phyloP scores from a whole-genome alignment of 92 coral and sea anemone genomes.

The Siderastrea siderea region DNA sequence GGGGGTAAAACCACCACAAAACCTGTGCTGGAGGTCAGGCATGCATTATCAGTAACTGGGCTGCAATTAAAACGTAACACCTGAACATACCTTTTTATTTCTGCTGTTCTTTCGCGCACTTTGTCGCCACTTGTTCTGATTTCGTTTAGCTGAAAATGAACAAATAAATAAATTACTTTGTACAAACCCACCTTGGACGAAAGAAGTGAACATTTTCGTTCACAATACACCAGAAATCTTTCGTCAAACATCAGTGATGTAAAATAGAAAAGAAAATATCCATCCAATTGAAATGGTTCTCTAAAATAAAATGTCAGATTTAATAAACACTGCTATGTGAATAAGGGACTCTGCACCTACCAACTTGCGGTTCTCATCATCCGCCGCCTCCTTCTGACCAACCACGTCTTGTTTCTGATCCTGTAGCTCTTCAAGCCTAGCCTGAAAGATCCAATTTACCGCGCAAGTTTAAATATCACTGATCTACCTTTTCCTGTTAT shows the following conservation, averaged over 20 bases:
- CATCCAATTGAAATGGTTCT: background rate
- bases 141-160: slow-evolving; percentile 71
- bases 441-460: slow-evolving; percentile 35
- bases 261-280: no score
- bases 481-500: no score
- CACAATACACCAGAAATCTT: no score
- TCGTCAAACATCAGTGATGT: no score
- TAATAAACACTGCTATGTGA: no score
- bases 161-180: background rate
- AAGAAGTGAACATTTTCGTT: background rate
- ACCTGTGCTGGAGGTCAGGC: no score
- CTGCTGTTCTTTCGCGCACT: slow-evolving; percentile 84
- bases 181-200: background rate
- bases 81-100: slow-evolving; percentile 77
- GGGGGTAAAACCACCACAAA: no score
- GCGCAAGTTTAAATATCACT: background rate
- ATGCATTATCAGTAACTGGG: no score
- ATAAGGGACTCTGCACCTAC: slow-evolving; percentile 31
- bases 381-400: slow-evolving; percentile 72
- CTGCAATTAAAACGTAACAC: background rate
- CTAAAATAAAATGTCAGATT: background rate
- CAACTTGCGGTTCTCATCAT: slow-evolving; percentile 85
- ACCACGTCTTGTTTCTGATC: slow-evolving; percentile 67
- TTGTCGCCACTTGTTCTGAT: slow-evolving; percentile 82
- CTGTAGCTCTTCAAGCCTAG: slow-evolving; percentile 67